phyloP scores from a whole-genome alignment of 2,888 invertebrate genomes.

The Macaria notata region DNA sequence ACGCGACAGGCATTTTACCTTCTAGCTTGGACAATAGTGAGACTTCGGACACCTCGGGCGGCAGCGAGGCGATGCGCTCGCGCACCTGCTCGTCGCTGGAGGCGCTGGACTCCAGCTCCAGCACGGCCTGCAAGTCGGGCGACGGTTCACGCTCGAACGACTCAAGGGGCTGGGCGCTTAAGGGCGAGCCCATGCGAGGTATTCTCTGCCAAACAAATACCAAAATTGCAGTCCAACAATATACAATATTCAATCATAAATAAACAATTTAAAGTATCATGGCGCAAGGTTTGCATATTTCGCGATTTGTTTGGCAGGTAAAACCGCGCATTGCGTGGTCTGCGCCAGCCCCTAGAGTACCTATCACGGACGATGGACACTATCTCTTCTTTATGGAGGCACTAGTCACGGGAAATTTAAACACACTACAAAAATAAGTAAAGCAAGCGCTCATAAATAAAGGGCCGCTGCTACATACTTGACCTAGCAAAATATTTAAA shows the following conservation, averaged over 20 bases:
- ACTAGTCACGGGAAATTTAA: too few species aligned
- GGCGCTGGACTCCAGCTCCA: slow-evolving; percentile 96
- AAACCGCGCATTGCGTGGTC: background rate
- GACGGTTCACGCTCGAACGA: slow-evolving; percentile 10
- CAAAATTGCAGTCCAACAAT: background rate
- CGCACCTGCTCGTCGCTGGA: slow-evolving; percentile 96
- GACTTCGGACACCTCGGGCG: slow-evolving; percentile 96
- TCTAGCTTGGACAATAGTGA: slow-evolving; percentile 92
- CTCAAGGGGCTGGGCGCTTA: background rate
- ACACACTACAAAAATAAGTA: too few species aligned
- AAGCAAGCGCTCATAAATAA: too few species aligned
- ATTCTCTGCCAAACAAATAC: slow-evolving; percentile 3
- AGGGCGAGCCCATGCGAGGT: background rate
- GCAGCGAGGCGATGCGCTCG: slow-evolving; percentile 95
- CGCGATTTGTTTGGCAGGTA: background rate
- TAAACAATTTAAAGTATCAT: background rate
- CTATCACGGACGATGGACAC: too few species aligned
- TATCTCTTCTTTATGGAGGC: too few species aligned
- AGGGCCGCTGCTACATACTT: too few species aligned
- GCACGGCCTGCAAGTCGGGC: slow-evolving; percentile 76
- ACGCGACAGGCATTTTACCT: slow-evolving; percentile 78
- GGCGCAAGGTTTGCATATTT: background rate
- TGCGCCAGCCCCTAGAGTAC: background rate
- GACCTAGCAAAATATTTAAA: too few species aligned
- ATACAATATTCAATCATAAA: background rate